These are phyloP conservation scores for Parasteatoda lunata DNA, from an alignment of 2,888 invertebrate genomes.

Conservation along the genomic window DNA sequence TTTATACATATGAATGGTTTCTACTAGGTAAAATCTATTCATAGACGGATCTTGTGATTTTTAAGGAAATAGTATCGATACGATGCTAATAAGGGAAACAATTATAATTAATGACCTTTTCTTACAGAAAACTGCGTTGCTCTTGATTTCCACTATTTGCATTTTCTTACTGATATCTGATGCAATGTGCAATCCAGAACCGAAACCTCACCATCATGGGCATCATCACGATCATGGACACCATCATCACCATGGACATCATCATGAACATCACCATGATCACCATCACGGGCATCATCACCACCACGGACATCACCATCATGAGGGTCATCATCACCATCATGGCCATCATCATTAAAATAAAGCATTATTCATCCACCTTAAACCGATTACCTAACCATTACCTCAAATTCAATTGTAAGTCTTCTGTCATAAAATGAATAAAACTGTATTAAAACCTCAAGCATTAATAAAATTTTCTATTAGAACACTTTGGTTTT, in stretches of 20 bases:
- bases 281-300: background rate
- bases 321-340: constrained; percentile 25
- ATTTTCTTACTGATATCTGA: background rate
- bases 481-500: no score
- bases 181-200: background rate
- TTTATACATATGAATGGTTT: no score
- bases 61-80: no score
- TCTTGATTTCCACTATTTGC: background rate
- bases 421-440: no score
- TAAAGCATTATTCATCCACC: background rate
- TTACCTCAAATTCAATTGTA: no score
- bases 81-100: no score
- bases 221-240: background rate
- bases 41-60: no score
- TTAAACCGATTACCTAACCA: background rate
- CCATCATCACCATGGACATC: background rate
- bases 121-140: background rate
- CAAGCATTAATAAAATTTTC: no score
- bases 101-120: no score
- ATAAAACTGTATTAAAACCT: no score
- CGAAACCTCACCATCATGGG: background rate
- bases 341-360: constrained; percentile 22
- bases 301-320: background rate
- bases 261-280: background rate
- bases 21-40: no score